These are phyloP conservation scores for Tringa solitaria DNA, from an alignment of 2,113 vertebrate species.

Conservation along the genomic window DNA sequence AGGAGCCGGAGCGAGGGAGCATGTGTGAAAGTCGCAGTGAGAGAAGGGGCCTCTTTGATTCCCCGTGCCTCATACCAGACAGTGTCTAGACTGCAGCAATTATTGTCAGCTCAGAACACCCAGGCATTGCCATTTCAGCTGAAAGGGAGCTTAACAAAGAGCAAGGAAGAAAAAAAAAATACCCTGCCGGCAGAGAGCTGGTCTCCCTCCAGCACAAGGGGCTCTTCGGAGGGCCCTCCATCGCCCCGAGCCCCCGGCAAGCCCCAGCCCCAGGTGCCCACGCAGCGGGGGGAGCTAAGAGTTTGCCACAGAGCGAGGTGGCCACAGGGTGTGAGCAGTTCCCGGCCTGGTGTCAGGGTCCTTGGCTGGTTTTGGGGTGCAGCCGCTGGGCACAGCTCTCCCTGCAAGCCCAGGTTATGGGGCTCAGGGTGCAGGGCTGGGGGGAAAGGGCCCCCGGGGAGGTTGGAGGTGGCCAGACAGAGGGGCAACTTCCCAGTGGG, in stretches of 20 bases:
- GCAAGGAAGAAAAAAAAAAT: conserved; percentile 38
- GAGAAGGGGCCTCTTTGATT: conserved; percentile 75
- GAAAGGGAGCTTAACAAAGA: conserved; percentile 85
- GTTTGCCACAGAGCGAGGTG: not conserved
- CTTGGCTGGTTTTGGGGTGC: not conserved
- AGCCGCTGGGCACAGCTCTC: not conserved
- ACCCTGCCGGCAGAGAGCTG: conserved; percentile 61
- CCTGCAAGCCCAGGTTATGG: not conserved
- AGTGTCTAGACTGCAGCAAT: conserved; percentile 94
- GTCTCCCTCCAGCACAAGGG: conserved; percentile 56
- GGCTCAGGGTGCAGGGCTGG: not conserved
- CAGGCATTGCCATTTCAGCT: conserved; percentile 86
- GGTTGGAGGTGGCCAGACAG: accelerated
- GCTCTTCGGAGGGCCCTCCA: conserved; percentile 3
- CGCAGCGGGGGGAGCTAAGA: not conserved
- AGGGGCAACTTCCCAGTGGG: not conserved
- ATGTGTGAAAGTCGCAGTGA: conserved; percentile 70
- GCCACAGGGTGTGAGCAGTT: accelerated
- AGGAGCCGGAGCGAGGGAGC: conserved; percentile 67
- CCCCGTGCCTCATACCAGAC: conserved; percentile 85
- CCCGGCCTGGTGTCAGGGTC: accelerated
- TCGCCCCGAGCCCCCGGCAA: not conserved
- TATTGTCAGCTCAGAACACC: conserved; percentile 90
- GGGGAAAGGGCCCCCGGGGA: accelerated
- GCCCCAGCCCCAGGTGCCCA: not conserved